Percentiles rank a stretch among this genome's conserved stretches.
Evolutionary conservation across 2,888 invertebrate species (phyloP).

Genomic region (Xestobium rufovillosum): DNA sequence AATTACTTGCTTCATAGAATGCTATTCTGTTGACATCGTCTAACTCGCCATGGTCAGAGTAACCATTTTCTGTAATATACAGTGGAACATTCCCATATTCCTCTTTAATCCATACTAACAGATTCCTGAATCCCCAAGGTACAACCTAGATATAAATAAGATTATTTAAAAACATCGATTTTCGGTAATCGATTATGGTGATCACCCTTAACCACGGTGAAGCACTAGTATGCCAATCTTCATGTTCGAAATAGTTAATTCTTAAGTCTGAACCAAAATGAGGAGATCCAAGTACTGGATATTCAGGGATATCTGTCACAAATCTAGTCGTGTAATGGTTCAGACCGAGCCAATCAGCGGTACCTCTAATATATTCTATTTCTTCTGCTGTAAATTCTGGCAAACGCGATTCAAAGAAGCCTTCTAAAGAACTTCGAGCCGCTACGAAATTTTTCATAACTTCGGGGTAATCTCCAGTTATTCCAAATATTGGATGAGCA

Average conservation of each 20-base stretch:
- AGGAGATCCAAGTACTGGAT: neutral
- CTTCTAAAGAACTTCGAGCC: constrained; percentile 47
- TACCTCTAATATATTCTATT: constrained; percentile 31
- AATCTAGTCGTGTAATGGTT: constrained; percentile 2
- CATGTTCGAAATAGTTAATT: neutral
- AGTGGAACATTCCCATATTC: constrained; percentile 52
- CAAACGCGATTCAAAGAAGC: constrained; percentile 47
- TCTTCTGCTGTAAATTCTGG: constrained; percentile 49
- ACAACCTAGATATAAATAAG: constrained; percentile 37
- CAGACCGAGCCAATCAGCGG: neutral
- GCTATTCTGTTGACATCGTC: constrained; percentile 50
- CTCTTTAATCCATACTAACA: constrained; percentile 52
- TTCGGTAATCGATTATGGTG: too few species aligned
- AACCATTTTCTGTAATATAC: constrained; percentile 55
- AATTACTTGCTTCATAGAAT: constrained; percentile 43
- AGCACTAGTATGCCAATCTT: neutral
- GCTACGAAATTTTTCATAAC: constrained; percentile 48
- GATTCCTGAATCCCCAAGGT: constrained; percentile 53
- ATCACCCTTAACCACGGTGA: neutral
- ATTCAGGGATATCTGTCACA: neutral
- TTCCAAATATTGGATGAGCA: constrained; percentile 47
- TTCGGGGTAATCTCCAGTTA: constrained; percentile 51
- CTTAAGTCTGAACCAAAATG: neutral
- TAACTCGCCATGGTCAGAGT: constrained; percentile 46
- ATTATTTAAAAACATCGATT: constrained; percentile 1